Evolutionary conservation across 2,797 vertebrate genomes (phyloP).

Genomic region (Rhynchonycteris naso): DNA sequence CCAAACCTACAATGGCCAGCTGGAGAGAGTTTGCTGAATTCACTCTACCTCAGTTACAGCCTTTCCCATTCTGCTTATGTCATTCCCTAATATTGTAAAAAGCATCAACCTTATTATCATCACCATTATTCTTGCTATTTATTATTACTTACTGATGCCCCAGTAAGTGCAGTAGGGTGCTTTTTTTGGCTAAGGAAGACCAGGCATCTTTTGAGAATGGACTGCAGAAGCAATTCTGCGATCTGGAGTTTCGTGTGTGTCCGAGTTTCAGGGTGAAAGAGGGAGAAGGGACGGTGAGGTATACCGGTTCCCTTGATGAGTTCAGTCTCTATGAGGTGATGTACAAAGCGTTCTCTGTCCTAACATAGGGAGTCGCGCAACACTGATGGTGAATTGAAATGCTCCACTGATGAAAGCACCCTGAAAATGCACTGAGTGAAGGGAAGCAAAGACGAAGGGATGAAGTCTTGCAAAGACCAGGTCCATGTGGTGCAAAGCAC

Average conservation of each 20-base stretch:
- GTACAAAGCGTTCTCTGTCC: neutral
- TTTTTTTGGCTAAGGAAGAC: neutral
- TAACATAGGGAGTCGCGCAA: fast-evolving
- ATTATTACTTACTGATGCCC: constrained; percentile 34
- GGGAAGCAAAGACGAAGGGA: neutral
- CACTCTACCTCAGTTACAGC: neutral
- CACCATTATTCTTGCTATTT: constrained; percentile 50
- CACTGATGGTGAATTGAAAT: neutral
- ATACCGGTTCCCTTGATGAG: neutral
- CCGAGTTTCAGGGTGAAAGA: neutral
- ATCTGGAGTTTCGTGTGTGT: neutral
- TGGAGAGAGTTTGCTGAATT: neutral
- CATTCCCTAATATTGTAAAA: neutral
- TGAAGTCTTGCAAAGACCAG: neutral
- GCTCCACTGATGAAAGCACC: neutral
- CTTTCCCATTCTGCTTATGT: constrained; percentile 24
- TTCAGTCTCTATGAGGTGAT: neutral
- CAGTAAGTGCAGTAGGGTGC: neutral
- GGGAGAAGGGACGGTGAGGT: too few relatives aligned
- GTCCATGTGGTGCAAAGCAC: neutral
- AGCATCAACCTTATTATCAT: constrained; percentile 37
- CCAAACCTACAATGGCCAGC: neutral
- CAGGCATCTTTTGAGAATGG: neutral
- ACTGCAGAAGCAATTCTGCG: neutral
- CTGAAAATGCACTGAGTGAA: neutral